phyloP scores from a whole-genome alignment of 2,113 vertebrate species.

The Paradisaea rubra region DNA sequence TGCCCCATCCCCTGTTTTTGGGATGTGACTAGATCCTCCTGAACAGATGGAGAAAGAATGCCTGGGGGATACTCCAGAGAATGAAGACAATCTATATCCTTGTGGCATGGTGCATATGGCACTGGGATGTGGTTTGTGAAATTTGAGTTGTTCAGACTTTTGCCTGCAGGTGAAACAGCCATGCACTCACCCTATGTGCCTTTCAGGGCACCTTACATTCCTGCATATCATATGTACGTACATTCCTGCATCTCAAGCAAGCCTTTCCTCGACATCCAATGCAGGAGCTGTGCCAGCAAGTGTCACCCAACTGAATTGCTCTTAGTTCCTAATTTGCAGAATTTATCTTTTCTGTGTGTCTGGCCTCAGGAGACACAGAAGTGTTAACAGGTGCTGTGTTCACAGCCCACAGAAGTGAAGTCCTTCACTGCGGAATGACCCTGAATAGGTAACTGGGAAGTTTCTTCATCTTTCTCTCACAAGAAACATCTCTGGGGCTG shows the following conservation, averaged over 20 bases:
- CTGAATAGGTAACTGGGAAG: background rate
- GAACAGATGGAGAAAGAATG: background rate
- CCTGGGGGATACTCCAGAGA: background rate
- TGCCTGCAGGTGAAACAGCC: background rate
- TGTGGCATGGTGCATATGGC: background rate
- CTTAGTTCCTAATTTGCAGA: background rate
- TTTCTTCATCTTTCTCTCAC: background rate
- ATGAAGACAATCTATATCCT: background rate
- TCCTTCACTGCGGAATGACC: background rate
- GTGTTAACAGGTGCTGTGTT: background rate
- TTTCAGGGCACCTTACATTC: background rate
- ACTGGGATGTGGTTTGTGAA: background rate
- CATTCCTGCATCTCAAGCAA: background rate
- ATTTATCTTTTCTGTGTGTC: background rate
- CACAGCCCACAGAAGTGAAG: background rate
- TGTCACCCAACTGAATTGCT: background rate
- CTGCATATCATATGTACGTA: background rate
- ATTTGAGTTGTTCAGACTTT: background rate
- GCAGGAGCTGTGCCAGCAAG: background rate
- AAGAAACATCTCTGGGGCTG: background rate
- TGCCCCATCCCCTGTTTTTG: background rate
- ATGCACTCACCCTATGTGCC: background rate
- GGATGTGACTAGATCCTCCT: background rate
- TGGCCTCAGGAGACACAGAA: background rate
- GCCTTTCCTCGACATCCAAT: background rate